Evolutionary conservation across 2,888 invertebrate genomes (phyloP).

Genomic region (Drosophila limbata): DNA sequence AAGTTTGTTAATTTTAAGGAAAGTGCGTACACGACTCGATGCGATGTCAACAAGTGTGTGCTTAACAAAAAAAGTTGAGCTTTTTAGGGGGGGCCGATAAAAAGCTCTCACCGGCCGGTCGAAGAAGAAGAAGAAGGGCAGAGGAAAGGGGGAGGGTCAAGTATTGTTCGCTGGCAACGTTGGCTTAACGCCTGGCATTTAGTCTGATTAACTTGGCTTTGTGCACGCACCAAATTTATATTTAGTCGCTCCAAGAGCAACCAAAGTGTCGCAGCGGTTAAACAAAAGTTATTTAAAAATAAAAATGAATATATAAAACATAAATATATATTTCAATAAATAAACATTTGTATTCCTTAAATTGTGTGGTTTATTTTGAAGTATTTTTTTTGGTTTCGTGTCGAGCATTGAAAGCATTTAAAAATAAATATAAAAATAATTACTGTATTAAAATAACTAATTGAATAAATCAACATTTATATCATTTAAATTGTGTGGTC

Average conservation of each 20-base stretch:
- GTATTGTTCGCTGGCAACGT: constrained; percentile 26
- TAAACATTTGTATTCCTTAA: background rate
- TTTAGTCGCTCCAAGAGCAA: constrained; percentile 41
- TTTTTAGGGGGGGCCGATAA: constrained; percentile 15
- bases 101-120: constrained; percentile 34
- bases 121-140: background rate
- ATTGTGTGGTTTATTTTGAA: background rate
- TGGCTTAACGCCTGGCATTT: constrained; percentile 42
- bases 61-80: constrained; percentile 14
- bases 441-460: background rate
- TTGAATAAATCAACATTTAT: background rate
- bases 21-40: background rate
- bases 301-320: background rate
- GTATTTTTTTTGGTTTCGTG: background rate
- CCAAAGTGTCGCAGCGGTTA: constrained; percentile 34
- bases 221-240: constrained; percentile 19
- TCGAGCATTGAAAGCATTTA: background rate
- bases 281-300: background rate
- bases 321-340: background rate
- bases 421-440: background rate
- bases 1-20: too few relatives aligned
- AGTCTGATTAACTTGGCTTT: constrained; percentile 47
- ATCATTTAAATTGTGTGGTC: background rate
- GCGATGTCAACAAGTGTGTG: constrained; percentile 48
- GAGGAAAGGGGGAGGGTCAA: background rate